These are phyloP conservation scores for Hemibagrus guttatus DNA, from an alignment of 2,797 vertebrate genomes.

Conservation along the genomic window DNA sequence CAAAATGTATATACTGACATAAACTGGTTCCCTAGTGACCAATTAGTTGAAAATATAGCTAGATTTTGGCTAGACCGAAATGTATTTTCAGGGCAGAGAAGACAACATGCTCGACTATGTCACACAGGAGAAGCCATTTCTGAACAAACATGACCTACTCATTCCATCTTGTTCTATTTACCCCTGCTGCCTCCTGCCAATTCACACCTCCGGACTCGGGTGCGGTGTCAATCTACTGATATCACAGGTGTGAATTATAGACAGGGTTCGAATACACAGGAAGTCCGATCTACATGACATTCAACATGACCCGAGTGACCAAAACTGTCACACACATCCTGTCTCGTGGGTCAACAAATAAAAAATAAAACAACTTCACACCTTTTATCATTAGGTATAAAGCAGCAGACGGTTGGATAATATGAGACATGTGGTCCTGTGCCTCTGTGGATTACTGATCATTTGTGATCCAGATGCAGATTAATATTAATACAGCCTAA, in stretches of 20 bases:
- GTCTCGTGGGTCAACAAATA: neutral
- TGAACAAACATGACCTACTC: neutral
- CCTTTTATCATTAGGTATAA: slow-evolving; percentile 10
- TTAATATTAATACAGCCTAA: slow-evolving; percentile 77
- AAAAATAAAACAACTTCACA: neutral
- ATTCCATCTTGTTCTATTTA: neutral
- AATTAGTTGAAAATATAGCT: neutral
- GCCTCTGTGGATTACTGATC: slow-evolving; percentile 83
- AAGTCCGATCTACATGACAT: neutral
- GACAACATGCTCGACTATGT: neutral
- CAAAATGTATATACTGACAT: neutral
- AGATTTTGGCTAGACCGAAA: neutral
- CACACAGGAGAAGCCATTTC: neutral
- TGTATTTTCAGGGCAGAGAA: neutral
- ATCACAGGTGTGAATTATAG: neutral
- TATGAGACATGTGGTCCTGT: slow-evolving; percentile 63
- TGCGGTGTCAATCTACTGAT: neutral
- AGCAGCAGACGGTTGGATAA: slow-evolving; percentile 15
- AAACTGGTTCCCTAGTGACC: neutral
- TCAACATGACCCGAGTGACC: neutral
- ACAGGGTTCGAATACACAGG: neutral
- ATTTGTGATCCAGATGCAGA: slow-evolving; percentile 77
- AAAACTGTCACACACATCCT: neutral
- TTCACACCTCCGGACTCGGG: neutral
- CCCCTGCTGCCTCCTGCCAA: neutral